phyloP scores from a whole-genome alignment of 1,140 invertebrate genomes.

The Vollenhovia emeryi region DNA sequence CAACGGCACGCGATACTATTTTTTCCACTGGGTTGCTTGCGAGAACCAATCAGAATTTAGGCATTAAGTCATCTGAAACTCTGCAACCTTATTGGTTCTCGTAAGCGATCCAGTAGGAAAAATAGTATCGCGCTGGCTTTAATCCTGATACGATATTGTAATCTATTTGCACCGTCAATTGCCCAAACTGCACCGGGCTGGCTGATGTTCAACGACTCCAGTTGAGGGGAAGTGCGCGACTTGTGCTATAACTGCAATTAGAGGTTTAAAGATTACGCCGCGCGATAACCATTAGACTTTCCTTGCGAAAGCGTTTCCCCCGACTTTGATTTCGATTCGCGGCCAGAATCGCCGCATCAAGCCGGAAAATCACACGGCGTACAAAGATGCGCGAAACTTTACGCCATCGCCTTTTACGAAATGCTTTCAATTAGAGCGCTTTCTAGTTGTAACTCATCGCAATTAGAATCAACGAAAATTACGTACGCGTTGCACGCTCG shows the following conservation, averaged over 20 bases:
- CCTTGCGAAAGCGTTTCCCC: conserved; percentile 46
- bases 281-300: conserved; percentile 42
- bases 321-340: conserved; percentile 54
- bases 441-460: conserved; percentile 82
- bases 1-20: no score
- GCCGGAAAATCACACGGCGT: conserved; percentile 70
- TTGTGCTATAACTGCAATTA: conserved; percentile 51
- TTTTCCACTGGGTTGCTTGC: no score
- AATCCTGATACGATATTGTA: background rate
- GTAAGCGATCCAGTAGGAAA: no score
- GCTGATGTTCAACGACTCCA: background rate
- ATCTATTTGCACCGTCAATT: background rate
- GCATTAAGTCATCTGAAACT: no score
- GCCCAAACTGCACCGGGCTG: background rate
- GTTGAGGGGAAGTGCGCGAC: background rate
- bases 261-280: conserved; percentile 46
- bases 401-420: conserved; percentile 78
- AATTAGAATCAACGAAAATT: conserved; percentile 81
- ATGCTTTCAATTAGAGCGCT: conserved; percentile 83
- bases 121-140: no score
- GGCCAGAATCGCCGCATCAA: conserved; percentile 55
- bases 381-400: conserved; percentile 71
- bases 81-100: no score
- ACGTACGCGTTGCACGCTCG: conserved; percentile 68
- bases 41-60: no score